A percentile compares a stretch with the other conserved stretches of the same genome.
Evolutionary conservation across 2,888 invertebrate genomes (phyloP).

Genomic region (Zhengitettix transpicula): DNA sequence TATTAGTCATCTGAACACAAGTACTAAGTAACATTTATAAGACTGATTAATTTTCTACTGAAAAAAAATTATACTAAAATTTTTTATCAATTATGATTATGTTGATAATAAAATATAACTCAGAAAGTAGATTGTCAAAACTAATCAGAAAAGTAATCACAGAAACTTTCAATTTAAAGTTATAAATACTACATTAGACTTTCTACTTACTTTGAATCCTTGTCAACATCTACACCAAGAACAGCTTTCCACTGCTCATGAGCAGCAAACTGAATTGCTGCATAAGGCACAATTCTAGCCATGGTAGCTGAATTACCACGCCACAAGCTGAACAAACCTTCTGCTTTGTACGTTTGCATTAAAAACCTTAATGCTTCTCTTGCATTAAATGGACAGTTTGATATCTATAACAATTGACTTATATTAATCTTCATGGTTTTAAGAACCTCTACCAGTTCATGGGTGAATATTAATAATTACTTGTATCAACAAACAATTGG

Average conservation of each 20-base stretch:
- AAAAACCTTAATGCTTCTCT: constrained; percentile 53
- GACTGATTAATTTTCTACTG: no score
- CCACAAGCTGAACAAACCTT: constrained; percentile 80
- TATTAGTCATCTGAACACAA: no score
- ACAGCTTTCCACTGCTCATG: constrained; percentile 92
- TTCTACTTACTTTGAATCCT: constrained; percentile 7
- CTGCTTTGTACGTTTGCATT: constrained; percentile 44
- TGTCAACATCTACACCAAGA: constrained; percentile 42
- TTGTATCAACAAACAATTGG: no score
- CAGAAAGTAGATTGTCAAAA: no score
- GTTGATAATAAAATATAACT: no score
- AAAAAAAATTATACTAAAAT: no score
- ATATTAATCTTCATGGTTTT: not conserved
- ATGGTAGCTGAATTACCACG: constrained; percentile 97
- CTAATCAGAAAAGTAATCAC: no score
- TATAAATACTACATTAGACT: not conserved
- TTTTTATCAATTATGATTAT: no score
- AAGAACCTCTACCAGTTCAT: no score
- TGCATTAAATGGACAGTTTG: constrained; percentile 53
- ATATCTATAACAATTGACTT: constrained; percentile 21
- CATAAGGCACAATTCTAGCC: constrained; percentile 92
- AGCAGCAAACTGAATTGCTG: constrained; percentile 92
- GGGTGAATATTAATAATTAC: no score
- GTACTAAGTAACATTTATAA: no score
- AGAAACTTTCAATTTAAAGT: no score